Conservation (phyloP, 2,113 vertebrate species). For the Zosterops lateralis region DNA sequence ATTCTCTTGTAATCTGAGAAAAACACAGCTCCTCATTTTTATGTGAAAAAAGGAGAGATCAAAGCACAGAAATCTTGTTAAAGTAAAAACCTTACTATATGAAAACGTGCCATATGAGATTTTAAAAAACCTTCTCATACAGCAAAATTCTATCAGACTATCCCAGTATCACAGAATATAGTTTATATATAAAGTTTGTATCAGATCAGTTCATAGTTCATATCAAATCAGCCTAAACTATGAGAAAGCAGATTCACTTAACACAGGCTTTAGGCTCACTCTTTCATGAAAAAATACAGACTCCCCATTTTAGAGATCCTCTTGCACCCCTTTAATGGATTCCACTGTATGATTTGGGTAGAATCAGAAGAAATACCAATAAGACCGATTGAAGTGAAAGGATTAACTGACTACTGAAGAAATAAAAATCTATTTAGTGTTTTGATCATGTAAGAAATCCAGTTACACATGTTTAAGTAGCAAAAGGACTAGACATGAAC, state of each 20-base stretch:
- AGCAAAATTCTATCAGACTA: neutral
- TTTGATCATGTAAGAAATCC: neutral
- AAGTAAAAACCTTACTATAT: neutral
- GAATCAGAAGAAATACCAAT: neutral
- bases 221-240: neutral
- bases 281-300: neutral
- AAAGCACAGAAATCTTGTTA: neutral
- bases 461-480: neutral
- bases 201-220: neutral
- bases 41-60: neutral
- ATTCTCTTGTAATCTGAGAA: neutral
- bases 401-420: neutral
- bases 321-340: neutral
- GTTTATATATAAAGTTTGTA: too few relatives aligned
- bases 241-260: neutral
- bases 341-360: neutral
- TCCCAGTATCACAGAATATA: too few relatives aligned
- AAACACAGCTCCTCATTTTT: neutral
- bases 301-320: neutral
- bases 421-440: neutral
- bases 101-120: neutral
- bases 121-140: neutral
- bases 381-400: neutral
- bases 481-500: neutral
- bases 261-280: neutral